Conservation (phyloP, 2,113 vertebrate genomes). For the Ceyx cyanopectus region DNA sequence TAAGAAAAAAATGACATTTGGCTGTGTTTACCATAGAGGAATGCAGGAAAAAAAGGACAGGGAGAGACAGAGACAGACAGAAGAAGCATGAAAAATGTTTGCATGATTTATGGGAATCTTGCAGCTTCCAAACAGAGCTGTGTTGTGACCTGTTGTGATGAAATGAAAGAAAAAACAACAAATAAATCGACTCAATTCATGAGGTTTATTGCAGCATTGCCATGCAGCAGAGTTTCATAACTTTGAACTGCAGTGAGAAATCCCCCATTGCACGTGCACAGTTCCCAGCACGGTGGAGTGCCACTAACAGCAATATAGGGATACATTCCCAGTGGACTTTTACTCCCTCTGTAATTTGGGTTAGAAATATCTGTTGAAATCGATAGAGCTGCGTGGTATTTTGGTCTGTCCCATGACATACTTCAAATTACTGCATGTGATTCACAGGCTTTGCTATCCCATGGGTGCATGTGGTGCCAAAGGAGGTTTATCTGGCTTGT, state of each 20-base stretch:
- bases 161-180: neutral
- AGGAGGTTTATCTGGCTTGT: neutral
- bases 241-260: neutral
- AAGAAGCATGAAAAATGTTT: neutral
- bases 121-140: neutral
- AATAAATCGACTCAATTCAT: neutral
- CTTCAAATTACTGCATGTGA: neutral
- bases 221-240: neutral
- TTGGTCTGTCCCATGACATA: neutral
- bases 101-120: conserved; percentile 15
- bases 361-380: neutral
- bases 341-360: neutral
- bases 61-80: neutral
- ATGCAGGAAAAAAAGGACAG: neutral
- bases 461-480: neutral
- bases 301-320: neutral
- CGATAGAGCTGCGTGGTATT: neutral
- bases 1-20: conserved; percentile 13
- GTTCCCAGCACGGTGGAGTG: neutral
- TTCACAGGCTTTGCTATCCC: neutral
- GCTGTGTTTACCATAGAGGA: conserved; percentile 9
- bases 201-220: neutral
- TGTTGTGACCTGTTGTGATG: neutral
- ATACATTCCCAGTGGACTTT: neutral
- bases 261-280: accelerated